Percentiles rank a stretch among this genome's conserved stretches.
Evolutionary conservation across 2,113 vertebrate species (phyloP).

Genomic region (Eptatretus burgeri): DNA sequence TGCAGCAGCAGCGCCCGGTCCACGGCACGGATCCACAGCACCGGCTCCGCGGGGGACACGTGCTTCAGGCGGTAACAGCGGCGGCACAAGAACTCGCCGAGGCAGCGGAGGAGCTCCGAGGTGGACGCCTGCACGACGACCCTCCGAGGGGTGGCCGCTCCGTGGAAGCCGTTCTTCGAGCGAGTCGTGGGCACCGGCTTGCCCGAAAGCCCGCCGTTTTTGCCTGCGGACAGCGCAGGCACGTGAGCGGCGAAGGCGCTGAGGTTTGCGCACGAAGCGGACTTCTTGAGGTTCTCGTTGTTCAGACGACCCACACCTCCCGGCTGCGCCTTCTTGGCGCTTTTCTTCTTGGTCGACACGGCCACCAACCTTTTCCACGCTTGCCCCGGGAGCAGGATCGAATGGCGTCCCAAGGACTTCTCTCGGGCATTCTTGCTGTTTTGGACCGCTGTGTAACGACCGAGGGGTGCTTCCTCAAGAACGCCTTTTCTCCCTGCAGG

Average conservation of each 20-base stretch:
- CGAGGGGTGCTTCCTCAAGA: slow-evolving; percentile 16
- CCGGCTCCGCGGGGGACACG: slow-evolving; percentile 45
- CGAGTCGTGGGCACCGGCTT: not conserved
- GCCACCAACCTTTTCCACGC: slow-evolving; percentile 55
- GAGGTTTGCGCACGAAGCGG: slow-evolving; percentile 22
- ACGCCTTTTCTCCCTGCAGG: slow-evolving; percentile 16
- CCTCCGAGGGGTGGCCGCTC: slow-evolving; percentile 31
- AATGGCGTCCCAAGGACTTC: slow-evolving; percentile 44
- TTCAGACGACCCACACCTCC: slow-evolving; percentile 16
- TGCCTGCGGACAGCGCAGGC: slow-evolving; percentile 23
- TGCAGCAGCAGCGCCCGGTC: slow-evolving; percentile 73
- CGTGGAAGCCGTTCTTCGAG: slow-evolving; percentile 8
- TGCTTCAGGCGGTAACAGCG: slow-evolving; percentile 62
- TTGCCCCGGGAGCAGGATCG: slow-evolving; percentile 46
- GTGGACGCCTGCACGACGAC: slow-evolving; percentile 80
- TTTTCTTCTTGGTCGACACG: slow-evolving; percentile 54
- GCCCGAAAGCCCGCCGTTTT: slow-evolving; percentile 20
- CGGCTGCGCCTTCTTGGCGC: slow-evolving; percentile 55
- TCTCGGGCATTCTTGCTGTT: slow-evolving; percentile 15
- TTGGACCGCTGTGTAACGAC: slow-evolving; percentile 11
- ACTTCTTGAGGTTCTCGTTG: slow-evolving; percentile 15
- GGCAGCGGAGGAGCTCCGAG: slow-evolving; percentile 61
- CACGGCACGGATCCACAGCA: slow-evolving; percentile 81
- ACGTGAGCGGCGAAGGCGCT: slow-evolving; percentile 20
- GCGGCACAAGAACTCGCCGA: slow-evolving; percentile 70